These are phyloP conservation scores for Myodes glareolus DNA, from an alignment of 2,113 vertebrate genomes.

Conservation along the genomic window DNA sequence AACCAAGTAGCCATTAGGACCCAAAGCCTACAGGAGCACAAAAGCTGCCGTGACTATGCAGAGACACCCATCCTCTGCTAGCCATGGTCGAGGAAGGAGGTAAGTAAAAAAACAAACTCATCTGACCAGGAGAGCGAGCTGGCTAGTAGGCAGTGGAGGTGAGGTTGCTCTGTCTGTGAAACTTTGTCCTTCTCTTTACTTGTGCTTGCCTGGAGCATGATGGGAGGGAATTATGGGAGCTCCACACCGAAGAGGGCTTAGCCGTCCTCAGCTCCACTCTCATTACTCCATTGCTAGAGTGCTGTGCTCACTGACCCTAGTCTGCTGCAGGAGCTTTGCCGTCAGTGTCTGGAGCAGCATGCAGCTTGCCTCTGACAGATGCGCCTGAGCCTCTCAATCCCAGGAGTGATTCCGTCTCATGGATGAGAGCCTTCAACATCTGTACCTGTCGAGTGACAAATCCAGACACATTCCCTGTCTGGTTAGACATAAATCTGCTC, in stretches of 20 bases:
- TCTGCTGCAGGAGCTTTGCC: neutral
- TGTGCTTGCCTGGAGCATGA: neutral
- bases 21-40: neutral
- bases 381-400: neutral
- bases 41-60: rapidly evolving
- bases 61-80: rapidly evolving
- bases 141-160: rapidly evolving
- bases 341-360: neutral
- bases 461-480: conserved; percentile 34
- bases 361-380: neutral
- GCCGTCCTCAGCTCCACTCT: neutral
- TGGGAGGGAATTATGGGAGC: neutral
- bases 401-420: conserved; percentile 40
- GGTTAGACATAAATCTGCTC: neutral
- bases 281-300: no score
- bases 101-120: neutral
- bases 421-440: conserved; percentile 67
- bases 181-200: neutral
- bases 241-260: neutral
- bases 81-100: rapidly evolving
- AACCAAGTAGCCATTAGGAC: neutral
- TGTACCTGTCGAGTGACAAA: conserved; percentile 55
- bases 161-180: neutral
- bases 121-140: neutral
- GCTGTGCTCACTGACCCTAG: neutral